These are phyloP conservation scores for Artemia sinica DNA, from an alignment of 2,888 invertebrate genomes.

Conservation along the genomic window DNA sequence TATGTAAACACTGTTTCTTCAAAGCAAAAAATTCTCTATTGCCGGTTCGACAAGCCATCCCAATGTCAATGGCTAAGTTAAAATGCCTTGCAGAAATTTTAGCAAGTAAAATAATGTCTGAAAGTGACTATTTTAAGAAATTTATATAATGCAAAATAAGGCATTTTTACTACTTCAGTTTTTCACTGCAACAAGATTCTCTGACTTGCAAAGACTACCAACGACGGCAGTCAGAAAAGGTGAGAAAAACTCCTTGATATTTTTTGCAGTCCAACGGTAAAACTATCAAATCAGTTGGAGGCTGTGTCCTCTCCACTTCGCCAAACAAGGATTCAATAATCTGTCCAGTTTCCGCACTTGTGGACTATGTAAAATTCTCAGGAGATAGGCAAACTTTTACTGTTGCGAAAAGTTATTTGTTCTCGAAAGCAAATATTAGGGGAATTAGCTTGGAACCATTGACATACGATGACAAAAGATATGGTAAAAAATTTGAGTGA, in stretches of 20 bases:
- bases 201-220: background rate
- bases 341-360: background rate
- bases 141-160: background rate
- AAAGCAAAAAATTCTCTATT: background rate
- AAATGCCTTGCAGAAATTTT: background rate
- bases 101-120: background rate
- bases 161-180: background rate
- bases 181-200: conserved; percentile 4
- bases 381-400: background rate
- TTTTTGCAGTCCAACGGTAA: background rate
- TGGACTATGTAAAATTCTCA: background rate
- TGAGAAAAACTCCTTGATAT: background rate
- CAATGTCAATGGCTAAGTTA: background rate
- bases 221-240: background rate
- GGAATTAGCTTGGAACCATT: too few species aligned
- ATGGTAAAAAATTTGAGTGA: background rate
- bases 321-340: background rate
- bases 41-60: background rate
- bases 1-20: background rate
- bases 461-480: too few species aligned
- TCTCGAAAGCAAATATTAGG: background rate
- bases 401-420: background rate
- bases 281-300: background rate
- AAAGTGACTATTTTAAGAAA: background rate
- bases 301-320: background rate